Percentiles rank a stretch among this genome's conserved stretches.
phyloP scores from a whole-genome alignment of 2,797 vertebrate species.

The Poecilia velifera region DNA sequence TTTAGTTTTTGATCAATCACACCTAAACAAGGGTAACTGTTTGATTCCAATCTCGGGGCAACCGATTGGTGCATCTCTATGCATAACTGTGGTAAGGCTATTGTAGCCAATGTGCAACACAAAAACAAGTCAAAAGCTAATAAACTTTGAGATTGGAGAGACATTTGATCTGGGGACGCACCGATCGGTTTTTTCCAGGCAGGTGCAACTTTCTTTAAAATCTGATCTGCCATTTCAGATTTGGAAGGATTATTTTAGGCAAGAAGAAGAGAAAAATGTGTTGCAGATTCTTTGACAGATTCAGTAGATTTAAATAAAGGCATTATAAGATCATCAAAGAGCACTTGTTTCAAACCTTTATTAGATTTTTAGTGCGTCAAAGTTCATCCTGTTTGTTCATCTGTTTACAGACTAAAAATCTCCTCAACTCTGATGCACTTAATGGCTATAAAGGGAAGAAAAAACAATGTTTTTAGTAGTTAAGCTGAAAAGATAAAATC shows the following conservation, averaged over 20 bases:
- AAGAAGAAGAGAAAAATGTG: background rate
- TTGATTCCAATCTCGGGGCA: background rate
- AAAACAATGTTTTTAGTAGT: background rate
- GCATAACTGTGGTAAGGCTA: background rate
- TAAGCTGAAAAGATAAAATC: background rate
- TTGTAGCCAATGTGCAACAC: conserved; percentile 12
- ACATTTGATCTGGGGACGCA: conserved; percentile 23
- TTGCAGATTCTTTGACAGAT: background rate
- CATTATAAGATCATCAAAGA: background rate
- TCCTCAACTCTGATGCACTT: background rate
- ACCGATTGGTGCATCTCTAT: conserved; percentile 2
- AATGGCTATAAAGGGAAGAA: background rate
- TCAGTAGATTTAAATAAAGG: background rate
- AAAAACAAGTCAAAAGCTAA: conserved; percentile 45
- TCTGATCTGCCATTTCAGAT: background rate
- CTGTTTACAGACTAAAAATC: background rate
- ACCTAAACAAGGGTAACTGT: background rate
- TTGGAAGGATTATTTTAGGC: background rate
- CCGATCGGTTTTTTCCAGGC: background rate
- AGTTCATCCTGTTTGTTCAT: background rate
- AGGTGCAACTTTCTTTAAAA: background rate
- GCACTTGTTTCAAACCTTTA: background rate
- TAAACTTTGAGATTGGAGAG: conserved; percentile 54
- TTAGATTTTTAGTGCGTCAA: background rate
- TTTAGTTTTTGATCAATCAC: background rate